Percentiles rank a stretch among this genome's conserved stretches.
Evolutionary conservation across 1,140 invertebrate genomes (phyloP).

Genomic region (Phymastichus coffea): DNA sequence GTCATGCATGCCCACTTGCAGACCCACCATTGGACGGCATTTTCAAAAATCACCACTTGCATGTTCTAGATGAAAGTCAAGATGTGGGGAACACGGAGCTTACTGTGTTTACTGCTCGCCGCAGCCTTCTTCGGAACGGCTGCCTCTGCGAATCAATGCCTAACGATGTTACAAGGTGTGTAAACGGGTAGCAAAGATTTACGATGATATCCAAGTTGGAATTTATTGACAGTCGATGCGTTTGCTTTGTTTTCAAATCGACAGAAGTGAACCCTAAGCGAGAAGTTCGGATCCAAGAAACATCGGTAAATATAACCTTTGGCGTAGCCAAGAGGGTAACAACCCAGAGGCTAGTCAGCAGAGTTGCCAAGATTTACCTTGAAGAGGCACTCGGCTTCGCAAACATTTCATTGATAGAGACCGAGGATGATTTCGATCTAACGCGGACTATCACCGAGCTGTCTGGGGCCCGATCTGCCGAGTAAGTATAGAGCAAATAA

Average conservation of each 20-base stretch:
- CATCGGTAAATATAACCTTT: conserved; percentile 48
- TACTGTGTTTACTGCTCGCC: conserved; percentile 36
- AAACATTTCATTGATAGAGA: conserved; percentile 55
- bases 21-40: too few relatives aligned
- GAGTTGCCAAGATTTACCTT: conserved; percentile 67
- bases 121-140: conserved; percentile 28
- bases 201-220: too few relatives aligned
- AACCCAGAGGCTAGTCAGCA: conserved; percentile 64
- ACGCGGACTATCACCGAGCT: conserved; percentile 42
- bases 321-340: conserved; percentile 60
- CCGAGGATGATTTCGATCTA: conserved; percentile 54
- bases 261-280: conserved; percentile 49
- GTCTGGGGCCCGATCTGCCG: conserved; percentile 23
- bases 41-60: too few relatives aligned
- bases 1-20: too few relatives aligned
- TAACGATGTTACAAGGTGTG: conserved; percentile 43
- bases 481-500: background rate
- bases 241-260: too few relatives aligned
- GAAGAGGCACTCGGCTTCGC: conserved; percentile 66
- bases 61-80: conserved; percentile 38
- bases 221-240: too few relatives aligned
- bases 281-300: conserved; percentile 35
- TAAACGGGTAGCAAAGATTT: too few relatives aligned
- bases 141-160: conserved; percentile 37
- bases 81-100: conserved; percentile 35